phyloP scores from a whole-genome alignment of 2,113 vertebrate species.

The Poicephalus meyeri region DNA sequence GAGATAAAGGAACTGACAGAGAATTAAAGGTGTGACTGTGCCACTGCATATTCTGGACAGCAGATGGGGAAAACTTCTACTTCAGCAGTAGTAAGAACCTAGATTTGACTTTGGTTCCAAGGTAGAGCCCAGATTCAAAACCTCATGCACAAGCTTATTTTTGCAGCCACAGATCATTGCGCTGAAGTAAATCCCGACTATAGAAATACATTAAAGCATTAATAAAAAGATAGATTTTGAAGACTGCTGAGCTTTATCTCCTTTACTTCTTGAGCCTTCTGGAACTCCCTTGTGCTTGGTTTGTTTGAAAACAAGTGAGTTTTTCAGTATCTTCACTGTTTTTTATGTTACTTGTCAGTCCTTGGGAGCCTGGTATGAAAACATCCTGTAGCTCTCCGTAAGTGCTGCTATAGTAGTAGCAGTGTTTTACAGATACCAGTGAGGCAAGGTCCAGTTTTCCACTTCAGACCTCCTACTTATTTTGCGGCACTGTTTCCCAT shows the following conservation, averaged over 20 bases:
- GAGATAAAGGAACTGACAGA: neutral
- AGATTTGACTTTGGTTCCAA: neutral
- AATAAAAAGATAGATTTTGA: neutral
- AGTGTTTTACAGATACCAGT: neutral
- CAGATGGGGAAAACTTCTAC: neutral
- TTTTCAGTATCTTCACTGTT: rapidly evolving
- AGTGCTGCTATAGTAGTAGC: neutral
- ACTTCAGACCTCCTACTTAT: neutral
- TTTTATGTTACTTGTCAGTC: neutral
- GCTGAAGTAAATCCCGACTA: neutral
- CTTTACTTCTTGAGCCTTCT: neutral
- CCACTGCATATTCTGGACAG: neutral
- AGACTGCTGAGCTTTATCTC: neutral
- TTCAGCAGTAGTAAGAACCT: neutral
- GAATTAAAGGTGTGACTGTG: neutral
- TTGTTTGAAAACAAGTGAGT: neutral
- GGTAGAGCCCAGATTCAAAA: neutral
- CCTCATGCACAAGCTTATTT: rapidly evolving
- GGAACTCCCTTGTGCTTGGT: neutral
- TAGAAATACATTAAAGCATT: neutral
- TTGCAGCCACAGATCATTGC: neutral
- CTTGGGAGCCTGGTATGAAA: rapidly evolving
- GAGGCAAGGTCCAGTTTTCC: neutral
- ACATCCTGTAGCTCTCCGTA: neutral
- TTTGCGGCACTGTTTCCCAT: neutral